A percentile compares a stretch with the other conserved stretches of the same genome.
These are phyloP conservation scores for Microctenopoma steveboyesi DNA, from an alignment of 2,797 vertebrate genomes.

Conservation along the genomic window DNA sequence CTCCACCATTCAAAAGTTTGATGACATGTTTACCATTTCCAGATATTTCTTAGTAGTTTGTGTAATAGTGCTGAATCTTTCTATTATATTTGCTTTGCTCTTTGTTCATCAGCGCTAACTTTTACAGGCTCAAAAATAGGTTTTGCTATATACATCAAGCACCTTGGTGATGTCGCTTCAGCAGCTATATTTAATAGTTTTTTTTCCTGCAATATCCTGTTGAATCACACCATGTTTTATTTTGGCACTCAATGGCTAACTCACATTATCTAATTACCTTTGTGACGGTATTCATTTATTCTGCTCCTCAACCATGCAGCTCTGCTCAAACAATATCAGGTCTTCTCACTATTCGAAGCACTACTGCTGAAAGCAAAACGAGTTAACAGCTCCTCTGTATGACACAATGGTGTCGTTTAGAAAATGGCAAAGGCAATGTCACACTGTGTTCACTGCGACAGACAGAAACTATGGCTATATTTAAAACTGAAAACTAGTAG, in stretches of 20 bases:
- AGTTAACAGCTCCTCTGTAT: constrained; percentile 21
- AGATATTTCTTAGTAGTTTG: constrained; percentile 29
- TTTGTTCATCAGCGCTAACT: constrained; percentile 66
- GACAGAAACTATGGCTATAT: not conserved
- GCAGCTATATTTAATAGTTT: constrained; percentile 48
- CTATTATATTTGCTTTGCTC: constrained; percentile 60
- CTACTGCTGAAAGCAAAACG: constrained; percentile 34
- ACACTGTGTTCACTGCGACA: not conserved
- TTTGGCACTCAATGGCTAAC: constrained; percentile 73
- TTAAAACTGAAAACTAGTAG: constrained; percentile 13
- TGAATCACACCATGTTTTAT: constrained; percentile 41
- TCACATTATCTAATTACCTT: constrained; percentile 9
- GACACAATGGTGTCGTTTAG: constrained; percentile 28
- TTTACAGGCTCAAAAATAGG: constrained; percentile 71
- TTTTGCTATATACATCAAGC: constrained; percentile 75
- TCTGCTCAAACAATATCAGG: constrained; percentile 18
- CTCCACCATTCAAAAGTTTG: constrained; percentile 27
- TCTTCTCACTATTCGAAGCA: constrained; percentile 27
- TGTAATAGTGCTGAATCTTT: constrained; percentile 54
- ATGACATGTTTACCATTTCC: constrained; percentile 42
- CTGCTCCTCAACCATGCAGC: constrained; percentile 42
- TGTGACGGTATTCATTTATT: not conserved
- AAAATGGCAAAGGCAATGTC: not conserved
- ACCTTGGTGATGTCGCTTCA: constrained; percentile 66
- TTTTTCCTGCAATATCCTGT: constrained; percentile 36